Evolutionary conservation across 2,113 vertebrate genomes (phyloP).

Genomic region (Echinops telfairi): DNA sequence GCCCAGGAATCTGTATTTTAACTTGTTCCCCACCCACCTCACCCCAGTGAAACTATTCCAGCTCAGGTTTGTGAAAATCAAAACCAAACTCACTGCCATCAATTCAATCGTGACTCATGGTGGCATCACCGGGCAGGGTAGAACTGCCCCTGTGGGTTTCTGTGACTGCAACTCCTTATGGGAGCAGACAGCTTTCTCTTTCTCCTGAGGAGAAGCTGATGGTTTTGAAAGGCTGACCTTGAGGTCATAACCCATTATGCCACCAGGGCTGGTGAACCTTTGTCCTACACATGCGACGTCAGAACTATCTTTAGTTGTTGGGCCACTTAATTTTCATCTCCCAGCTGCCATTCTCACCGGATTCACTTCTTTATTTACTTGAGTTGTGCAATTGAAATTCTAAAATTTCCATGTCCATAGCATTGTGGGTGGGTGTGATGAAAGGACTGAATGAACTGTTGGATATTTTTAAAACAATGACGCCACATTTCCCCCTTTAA

Average conservation of each 20-base stretch:
- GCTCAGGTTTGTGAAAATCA: background rate
- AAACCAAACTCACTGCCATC: too few species aligned
- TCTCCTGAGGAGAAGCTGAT: too few species aligned
- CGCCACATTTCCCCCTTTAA: constrained; percentile 51
- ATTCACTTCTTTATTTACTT: background rate
- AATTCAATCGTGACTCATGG: too few species aligned
- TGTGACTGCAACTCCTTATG: too few species aligned
- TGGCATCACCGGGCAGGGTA: too few species aligned
- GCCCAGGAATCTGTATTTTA: background rate
- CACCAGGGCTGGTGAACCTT: background rate
- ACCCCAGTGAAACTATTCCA: background rate
- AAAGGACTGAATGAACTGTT: background rate
- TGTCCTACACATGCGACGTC: background rate
- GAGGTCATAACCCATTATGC: too few species aligned
- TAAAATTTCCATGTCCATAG: background rate
- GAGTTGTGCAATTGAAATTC: constrained; percentile 32
- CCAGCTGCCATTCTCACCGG: background rate
- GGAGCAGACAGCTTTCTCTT: too few species aligned
- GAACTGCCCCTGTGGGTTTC: too few species aligned
- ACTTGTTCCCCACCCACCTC: background rate
- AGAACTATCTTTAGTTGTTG: background rate
- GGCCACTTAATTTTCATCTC: background rate
- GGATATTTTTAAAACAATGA: background rate
- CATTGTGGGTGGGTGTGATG: background rate
- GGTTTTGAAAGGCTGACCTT: too few species aligned